Conservation (phyloP, 2,797 vertebrate species). For the Melopsittacus undulatus region DNA sequence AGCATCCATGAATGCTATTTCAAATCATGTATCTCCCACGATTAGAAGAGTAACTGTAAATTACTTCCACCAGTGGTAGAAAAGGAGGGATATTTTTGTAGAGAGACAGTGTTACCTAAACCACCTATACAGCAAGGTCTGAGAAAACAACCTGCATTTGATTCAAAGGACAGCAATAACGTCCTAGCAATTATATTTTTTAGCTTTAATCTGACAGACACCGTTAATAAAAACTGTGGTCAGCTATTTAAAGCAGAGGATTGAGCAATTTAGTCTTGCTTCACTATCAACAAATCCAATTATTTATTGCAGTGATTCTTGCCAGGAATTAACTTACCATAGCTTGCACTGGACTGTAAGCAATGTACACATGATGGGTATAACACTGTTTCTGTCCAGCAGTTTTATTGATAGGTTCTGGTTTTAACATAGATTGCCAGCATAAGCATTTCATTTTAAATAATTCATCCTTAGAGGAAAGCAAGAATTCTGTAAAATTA, state of each 20-base stretch:
- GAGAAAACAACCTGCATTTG: background rate
- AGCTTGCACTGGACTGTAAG: background rate
- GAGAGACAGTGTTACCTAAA: background rate
- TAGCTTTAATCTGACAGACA: background rate
- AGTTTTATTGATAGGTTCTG: background rate
- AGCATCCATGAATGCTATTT: background rate
- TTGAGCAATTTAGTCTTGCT: conserved; percentile 28
- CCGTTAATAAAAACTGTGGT: background rate
- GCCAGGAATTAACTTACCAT: background rate
- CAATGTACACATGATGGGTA: background rate
- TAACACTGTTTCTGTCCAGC: background rate
- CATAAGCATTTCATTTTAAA: background rate
- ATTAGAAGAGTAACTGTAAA: background rate
- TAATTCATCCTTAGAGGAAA: background rate
- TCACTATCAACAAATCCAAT: conserved; percentile 27
- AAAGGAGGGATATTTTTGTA: background rate
- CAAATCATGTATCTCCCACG: background rate
- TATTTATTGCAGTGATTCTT: background rate
- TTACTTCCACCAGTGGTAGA: background rate
- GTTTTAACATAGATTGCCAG: background rate
- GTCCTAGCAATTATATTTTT: background rate
- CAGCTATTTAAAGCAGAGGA: conserved; percentile 26
- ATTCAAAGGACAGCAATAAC: background rate
- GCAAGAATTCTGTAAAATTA: background rate
- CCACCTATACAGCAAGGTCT: background rate